Conservation (phyloP, 2,113 vertebrate species). For the Trochalopteron elliotii region DNA sequence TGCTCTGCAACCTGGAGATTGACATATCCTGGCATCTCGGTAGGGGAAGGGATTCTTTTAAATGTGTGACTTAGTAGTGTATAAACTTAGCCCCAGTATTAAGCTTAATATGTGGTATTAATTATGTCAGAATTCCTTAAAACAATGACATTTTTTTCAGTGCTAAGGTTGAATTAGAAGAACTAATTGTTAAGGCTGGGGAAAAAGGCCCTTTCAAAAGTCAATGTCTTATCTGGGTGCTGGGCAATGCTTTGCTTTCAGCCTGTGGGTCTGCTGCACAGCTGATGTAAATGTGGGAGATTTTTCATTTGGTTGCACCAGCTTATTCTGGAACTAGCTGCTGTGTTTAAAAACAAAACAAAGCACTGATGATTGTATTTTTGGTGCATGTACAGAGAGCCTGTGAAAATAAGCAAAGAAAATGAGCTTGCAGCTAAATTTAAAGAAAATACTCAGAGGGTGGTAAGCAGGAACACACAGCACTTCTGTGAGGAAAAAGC, state of each 20-base stretch:
- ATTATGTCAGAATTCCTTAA: background rate
- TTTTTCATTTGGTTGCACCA: background rate
- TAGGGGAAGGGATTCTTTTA: background rate
- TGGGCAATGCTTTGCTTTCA: background rate
- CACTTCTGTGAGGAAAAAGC: background rate
- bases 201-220: background rate
- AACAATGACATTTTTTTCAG: background rate
- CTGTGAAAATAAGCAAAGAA: conserved; percentile 7
- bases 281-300: background rate
- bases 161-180: background rate
- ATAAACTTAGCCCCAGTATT: background rate
- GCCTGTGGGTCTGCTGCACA: background rate
- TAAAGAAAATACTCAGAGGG: background rate
- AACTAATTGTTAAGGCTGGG: background rate
- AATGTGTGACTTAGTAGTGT: background rate
- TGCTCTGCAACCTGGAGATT: background rate
- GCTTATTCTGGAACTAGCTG: background rate
- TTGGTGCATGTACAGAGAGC: background rate
- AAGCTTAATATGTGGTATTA: background rate
- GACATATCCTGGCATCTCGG: background rate
- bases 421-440: conserved; percentile 15
- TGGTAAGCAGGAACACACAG: background rate
- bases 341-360: conserved; percentile 18
- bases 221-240: background rate
- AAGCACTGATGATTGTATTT: conserved; percentile 18